Evolutionary conservation across 2,113 vertebrate species (phyloP).

Genomic region (Astatoreochromis straeleni): DNA sequence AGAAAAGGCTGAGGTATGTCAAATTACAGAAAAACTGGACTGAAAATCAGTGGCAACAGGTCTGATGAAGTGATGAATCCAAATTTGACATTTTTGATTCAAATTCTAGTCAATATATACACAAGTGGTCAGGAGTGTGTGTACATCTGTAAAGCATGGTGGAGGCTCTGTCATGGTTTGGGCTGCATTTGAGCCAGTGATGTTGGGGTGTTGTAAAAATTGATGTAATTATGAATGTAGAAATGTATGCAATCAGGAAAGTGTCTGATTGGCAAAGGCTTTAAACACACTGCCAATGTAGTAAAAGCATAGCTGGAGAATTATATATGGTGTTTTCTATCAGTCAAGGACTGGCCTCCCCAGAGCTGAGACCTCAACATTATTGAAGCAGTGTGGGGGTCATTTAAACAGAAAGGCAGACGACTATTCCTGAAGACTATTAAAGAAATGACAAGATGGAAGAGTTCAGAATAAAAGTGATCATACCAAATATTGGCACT

Average conservation of each 20-base stretch:
- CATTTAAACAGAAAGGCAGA: neutral
- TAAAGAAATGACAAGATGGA: neutral
- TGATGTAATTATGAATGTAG: neutral
- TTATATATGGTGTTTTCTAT: neutral
- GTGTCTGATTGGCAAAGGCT: neutral
- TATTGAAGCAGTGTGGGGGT: rapidly evolving
- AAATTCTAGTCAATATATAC: neutral
- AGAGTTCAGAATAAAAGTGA: neutral
- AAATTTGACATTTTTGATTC: neutral
- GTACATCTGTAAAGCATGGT: neutral
- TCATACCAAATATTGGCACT: neutral
- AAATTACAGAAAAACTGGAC: neutral
- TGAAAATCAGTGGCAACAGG: neutral
- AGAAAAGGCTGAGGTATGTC: neutral
- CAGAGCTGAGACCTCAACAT: neutral
- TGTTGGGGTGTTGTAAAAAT: neutral
- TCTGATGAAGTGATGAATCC: neutral
- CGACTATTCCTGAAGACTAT: neutral
- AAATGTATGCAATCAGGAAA: neutral
- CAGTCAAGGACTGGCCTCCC: neutral
- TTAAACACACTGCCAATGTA: neutral
- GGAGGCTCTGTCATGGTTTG: neutral
- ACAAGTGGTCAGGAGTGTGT: neutral
- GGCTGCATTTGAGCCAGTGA: neutral
- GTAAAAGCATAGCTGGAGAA: neutral